Evolutionary conservation across 1,140 invertebrate species (phyloP).

Genomic region (Goniozus legneri): DNA sequence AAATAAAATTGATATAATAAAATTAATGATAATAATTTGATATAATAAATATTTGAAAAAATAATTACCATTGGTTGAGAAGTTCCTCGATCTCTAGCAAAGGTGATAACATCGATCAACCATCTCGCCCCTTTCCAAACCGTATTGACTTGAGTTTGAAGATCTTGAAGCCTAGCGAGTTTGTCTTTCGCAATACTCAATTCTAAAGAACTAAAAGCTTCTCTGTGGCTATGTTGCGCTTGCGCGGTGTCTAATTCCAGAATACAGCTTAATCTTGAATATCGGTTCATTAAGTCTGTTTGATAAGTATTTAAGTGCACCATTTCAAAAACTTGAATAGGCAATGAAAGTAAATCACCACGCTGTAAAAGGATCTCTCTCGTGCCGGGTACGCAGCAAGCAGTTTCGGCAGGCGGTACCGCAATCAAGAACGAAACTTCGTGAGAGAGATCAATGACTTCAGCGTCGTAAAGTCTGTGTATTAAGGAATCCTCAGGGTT

Average conservation of each 20-base stretch:
- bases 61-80: constrained; percentile 37
- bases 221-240: constrained; percentile 86
- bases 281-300: constrained; percentile 79
- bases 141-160: constrained; percentile 75
- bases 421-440: constrained; percentile 88
- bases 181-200: constrained; percentile 81
- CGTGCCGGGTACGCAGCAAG: constrained; percentile 87
- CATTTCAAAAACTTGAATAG: constrained; percentile 91
- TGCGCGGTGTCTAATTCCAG: constrained; percentile 88
- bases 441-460: constrained; percentile 84
- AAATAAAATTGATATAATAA: background rate
- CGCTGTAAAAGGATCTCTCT: constrained; percentile 75
- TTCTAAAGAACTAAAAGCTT: constrained; percentile 90
- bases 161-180: constrained; percentile 73
- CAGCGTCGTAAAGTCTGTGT: constrained; percentile 83
- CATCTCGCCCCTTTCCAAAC: constrained; percentile 92
- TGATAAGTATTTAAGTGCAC: constrained; percentile 90
- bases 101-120: constrained; percentile 91
- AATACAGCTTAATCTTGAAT: constrained; percentile 86
- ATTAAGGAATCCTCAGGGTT: constrained; percentile 62
- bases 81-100: constrained; percentile 75
- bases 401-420: constrained; percentile 83
- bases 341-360: constrained; percentile 77
- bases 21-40: background rate
- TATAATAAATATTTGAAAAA: background rate